Percentiles rank a stretch among this genome's conserved stretches.
These are phyloP conservation scores for Lutraria rhynchaena DNA, from an alignment of 1,140 invertebrate genomes.

Conservation along the genomic window DNA sequence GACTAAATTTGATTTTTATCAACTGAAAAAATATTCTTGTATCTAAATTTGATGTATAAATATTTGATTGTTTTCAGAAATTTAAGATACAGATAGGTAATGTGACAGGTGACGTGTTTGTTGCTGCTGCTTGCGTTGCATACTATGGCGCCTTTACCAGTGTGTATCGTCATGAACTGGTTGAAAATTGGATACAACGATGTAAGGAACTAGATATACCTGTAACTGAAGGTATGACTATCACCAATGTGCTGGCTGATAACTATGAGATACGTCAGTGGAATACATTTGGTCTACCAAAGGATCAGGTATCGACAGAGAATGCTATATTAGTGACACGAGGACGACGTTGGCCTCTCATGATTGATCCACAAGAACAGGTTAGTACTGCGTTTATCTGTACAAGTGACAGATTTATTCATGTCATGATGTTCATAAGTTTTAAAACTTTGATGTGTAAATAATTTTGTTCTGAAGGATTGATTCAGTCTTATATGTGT, in stretches of 20 bases:
- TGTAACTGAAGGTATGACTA: conserved; percentile 83
- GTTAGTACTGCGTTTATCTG: too few relatives aligned
- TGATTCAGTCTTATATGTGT: too few relatives aligned
- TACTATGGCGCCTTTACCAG: conserved; percentile 83
- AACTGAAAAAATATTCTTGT: not conserved
- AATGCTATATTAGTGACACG: conserved; percentile 93
- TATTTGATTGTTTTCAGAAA: conserved; percentile 65
- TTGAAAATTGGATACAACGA: conserved; percentile 73
- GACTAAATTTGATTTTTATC: not conserved
- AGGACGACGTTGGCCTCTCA: conserved; percentile 91
- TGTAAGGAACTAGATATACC: conserved; percentile 81
- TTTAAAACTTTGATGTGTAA: too few relatives aligned
- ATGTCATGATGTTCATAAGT: too few relatives aligned
- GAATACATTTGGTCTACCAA: conserved; percentile 91
- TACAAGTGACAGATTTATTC: too few relatives aligned
- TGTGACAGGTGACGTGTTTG: conserved; percentile 83
- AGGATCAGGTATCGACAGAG: conserved; percentile 92
- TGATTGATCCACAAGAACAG: conserved; percentile 96
- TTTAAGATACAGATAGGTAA: conserved; percentile 80
- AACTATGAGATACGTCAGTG: conserved; percentile 92
- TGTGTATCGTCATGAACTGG: conserved; percentile 76
- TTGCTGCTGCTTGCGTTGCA: conserved; percentile 82
- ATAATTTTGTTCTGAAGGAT: too few relatives aligned
- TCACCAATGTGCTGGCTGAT: conserved; percentile 90
- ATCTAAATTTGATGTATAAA: not conserved